Base-by-base conservation (phyloP, 2,888 invertebrate species). In the Amblyteles armatorius region DNA sequence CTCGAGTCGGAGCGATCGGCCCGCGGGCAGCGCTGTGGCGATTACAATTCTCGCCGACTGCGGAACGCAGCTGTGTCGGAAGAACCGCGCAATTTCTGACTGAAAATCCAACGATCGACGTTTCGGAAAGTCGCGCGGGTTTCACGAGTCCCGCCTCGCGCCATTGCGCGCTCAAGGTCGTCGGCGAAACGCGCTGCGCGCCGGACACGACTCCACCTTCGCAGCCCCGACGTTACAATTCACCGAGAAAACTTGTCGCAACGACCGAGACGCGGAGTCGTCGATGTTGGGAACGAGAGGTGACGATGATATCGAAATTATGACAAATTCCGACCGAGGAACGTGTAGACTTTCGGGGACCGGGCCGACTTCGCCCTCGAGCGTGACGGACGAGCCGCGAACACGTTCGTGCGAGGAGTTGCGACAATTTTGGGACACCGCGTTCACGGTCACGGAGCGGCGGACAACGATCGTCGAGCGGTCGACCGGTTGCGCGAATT, bases 41-140 rank as follows among this genome's bases (percentile, higher is more conserved):
- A 65, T 82, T 69, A 44, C 44, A 44, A 55, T 77, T 26, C 29
- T 77, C 87, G 86, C 87, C 87, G 87, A 86, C 87, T 85, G 79
- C 79, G 85, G 87, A 88, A 81, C 79, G 78, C 81, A 85, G 55
- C 57, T 85, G 86, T 87, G 82, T 82, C 86, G 88, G 79, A 88
- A 86, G 87, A 86, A 87, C 83, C 67, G 82, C 81, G 63, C 57
- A 44, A 13, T 40, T 36, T 50, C 72, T 60, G 13, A 19, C 33
- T 13, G 26, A 16, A 29, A 63, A 13, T 29, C 26, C 63, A 16
- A 63, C 16, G 29, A 63, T n/a, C 60, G 26, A 9, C 71, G 77
- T 87, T 88, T 88, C 88, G 83, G 82, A 87, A 87, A 88, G 88
- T 80, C 81, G 68, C 72, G 57, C 57, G 81, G 90, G 90, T 90